Evolutionary conservation across 2,113 vertebrate species (phyloP), one percentile per base, ranked within the genome.

Genomic region (Menidia beryllina): DNA sequence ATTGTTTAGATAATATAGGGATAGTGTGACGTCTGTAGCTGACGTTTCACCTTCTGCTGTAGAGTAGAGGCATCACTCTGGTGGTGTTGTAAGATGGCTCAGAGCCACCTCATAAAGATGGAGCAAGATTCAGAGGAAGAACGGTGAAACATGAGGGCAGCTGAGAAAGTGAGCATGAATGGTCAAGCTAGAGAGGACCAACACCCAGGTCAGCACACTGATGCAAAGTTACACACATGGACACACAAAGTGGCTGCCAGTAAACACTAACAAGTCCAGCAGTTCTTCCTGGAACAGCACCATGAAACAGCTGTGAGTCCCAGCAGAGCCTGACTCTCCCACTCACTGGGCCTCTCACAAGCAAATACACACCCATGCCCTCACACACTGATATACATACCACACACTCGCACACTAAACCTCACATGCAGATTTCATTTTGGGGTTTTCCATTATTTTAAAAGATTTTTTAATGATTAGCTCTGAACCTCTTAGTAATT

Each of bases 211-310:
- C 45, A 50, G 51, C 47, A 63, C 60, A 49, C 26, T 11, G 11
- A 70, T 48, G 30, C 75, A 84, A 43, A 68, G 48, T 75, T 26
- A 71, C 52, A 82, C 59, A 75, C 30, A 73, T 11, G 72, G 19
- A 75, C 67, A 84, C 81, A 84, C 83, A 77, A 62, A 82, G 61
- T 34, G 48, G 34, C 72, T 91, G 84, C 90, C 83, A 89, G 89
- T 93, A 93, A 92, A 92, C 90, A 91, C 79, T 84, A 82, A 89
- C 88, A 86, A 87, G 75, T 87, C 79, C 85, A 89, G 75, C 85
- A 86, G 72, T 81, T 83, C 83, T 92, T 93, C 86, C 91, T 87
- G 88, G 93, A 93, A 92, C 75, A 86, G 84, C 61, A 82, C 82
- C 83, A 86, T 74, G 83, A 86, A 87, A 83, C 86, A 93, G 88